Evolutionary conservation across 2,113 vertebrate species (phyloP), one percentile per base, ranked within the genome.

Genomic region (Aegithalos caudatus): DNA sequence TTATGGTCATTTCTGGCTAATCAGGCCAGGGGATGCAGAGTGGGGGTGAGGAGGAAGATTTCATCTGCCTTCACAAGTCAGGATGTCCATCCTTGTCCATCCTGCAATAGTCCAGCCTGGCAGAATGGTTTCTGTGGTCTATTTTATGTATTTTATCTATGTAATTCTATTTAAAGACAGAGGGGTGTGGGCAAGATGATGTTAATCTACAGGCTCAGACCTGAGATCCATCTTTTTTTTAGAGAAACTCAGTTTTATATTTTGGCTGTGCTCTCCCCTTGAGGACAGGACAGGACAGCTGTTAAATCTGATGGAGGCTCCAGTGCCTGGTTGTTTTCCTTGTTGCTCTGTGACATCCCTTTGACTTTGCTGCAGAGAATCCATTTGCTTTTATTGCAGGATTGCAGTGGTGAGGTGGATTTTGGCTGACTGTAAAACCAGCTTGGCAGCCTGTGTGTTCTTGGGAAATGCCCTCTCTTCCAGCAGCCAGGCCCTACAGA

Each of bases 311-410:
- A 11, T 19, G 50, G 40, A 47, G 57, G 58, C 65, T 57, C 18
- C 11, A 50, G 42, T 11, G 14, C 29, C 70, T 12, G 23, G 6
- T 11, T 16, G 10, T 58, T 66, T 51, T 50, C 60, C 33, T 51
- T 14, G 12, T 58, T 58, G 10, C 76, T n/a, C 53, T 50, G 40
- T 58, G 62, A 31, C 64, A 45, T 29, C 65, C 60, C 28, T 89
- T 83, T 91, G 91, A 67, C 83, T 94, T 81, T 76, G 95, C 81
- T 79, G 84, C 67, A 61, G 82, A 86, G 80, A 51, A 35, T 62
- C 82, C 40, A 8, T 73, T 74, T 90, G 60, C 65, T 78, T 77
- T 86, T 65, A 27, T 80, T 67, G 33, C 10, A 35, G 80, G 73
- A 14, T 58, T 62, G 83, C 67, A 42, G 66, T 18, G 42, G 15